Evolutionary conservation across 2,113 vertebrate genomes (phyloP).

Genomic region (Cercocebus atys): DNA sequence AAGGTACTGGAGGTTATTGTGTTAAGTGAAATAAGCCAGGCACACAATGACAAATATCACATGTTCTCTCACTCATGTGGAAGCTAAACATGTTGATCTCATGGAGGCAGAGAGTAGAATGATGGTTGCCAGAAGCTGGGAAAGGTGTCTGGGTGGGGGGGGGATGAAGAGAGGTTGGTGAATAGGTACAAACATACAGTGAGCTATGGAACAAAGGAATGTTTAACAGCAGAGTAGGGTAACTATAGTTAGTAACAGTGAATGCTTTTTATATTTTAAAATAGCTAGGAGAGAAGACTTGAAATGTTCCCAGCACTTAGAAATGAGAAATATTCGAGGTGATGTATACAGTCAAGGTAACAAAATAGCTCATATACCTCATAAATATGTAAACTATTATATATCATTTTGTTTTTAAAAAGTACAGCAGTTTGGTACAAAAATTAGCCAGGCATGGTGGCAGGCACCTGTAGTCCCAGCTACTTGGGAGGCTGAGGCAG

Average conservation of each 20-base stretch:
- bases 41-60: neutral
- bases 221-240: neutral
- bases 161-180: neutral
- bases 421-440: neutral
- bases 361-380: neutral
- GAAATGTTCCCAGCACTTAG: neutral
- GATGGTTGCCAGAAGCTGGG: neutral
- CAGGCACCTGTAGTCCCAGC: too few species aligned
- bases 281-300: neutral
- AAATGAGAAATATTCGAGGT: neutral
- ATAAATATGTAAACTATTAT: neutral
- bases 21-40: neutral
- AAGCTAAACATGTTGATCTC: neutral
- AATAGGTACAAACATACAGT: neutral
- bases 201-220: neutral
- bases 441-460: too few species aligned
- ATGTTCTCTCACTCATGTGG: neutral
- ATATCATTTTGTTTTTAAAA: neutral
- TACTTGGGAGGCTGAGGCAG: too few species aligned
- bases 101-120: neutral
- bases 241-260: neutral
- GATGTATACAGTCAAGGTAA: neutral
- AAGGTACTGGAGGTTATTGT: neutral
- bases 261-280: neutral
- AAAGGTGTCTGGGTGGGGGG: neutral